Base-by-base conservation (phyloP, 2,888 invertebrate species). In the Asteroscopus sphinx region DNA sequence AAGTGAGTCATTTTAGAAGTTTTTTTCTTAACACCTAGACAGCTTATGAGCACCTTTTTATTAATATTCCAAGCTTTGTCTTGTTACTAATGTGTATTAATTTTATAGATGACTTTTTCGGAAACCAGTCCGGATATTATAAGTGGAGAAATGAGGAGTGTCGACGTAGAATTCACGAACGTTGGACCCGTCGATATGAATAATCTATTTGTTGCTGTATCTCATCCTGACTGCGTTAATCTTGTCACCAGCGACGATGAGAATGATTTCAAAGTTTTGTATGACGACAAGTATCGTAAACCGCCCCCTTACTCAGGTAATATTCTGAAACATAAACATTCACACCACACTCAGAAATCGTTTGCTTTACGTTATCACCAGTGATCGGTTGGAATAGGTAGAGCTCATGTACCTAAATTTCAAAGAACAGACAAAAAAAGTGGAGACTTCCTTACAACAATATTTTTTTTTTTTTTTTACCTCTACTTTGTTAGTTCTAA, bases 121-220 rank as follows among this genome's bases (percentile, higher is more conserved):
- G 96, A 96, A 82, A 95, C 96, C 36, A 95, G 95, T 46, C 88
- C 95, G 0, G 96, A 96, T 51, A 95, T 97, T 83, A 89, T 97
- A 46, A 96, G 96, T 77, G 97, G 97, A 3, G 97, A 98, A 89
- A 93, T 98, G 70, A 95, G 96, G 73, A 95, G 94, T 47, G 90
- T 97, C 11, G 95, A 95, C 46, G 94, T 97, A 13, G 96, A 96
- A 72, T 93, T 97, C 51, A 94, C 95, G 36, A 97, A 97, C 80
- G 95, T 95, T 26, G 97, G 97, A 9, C 95, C 96, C 62, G 95
- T 95, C 13, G 94, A 96, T 17, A 91, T 97, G 83, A 94, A 91
- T 45, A 95, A 95, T 73, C 88, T 97, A 54, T 91, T 95, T 69
- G 86, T 97, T 55, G 96, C 96, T 0, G 96, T 97, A 8, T 96